A percentile compares a stretch with the other conserved stretches of the same genome.
Evolutionary conservation across 2,113 vertebrate species (phyloP).

Genomic region (Nymphicus hollandicus): DNA sequence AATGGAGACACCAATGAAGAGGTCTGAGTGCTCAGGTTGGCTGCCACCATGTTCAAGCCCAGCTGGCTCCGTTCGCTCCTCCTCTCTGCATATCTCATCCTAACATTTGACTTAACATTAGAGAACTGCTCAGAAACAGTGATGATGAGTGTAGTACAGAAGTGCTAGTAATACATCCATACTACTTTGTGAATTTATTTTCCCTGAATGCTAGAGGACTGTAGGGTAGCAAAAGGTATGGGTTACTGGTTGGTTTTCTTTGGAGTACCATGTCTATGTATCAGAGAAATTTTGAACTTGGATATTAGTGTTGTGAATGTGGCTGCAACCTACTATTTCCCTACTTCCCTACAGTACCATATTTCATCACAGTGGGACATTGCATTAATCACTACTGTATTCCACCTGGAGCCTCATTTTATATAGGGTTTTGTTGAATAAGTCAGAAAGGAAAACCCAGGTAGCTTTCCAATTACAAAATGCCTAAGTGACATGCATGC

Average conservation of each 20-base stretch:
- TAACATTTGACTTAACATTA: not conserved
- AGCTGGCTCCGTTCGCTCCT: not conserved
- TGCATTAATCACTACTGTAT: conserved; percentile 14
- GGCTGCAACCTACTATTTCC: not conserved
- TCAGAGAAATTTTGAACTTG: conserved; percentile 2
- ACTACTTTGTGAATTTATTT: not conserved
- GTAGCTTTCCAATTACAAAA: conserved; percentile 13
- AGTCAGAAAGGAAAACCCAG: conserved; percentile 23
- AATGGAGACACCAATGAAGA: accelerated
- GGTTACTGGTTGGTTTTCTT: not conserved
- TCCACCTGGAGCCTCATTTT: conserved; percentile 33
- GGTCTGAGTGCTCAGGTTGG: not conserved
- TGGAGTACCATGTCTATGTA: not conserved
- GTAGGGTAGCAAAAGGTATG: not conserved
- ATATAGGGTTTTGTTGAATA: not conserved
- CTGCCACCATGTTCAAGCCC: not conserved
- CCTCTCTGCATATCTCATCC: not conserved
- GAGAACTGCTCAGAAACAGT: not conserved
- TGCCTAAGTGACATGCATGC: not conserved
- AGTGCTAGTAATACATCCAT: not conserved
- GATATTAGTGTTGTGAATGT: not conserved
- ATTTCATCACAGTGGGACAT: not conserved
- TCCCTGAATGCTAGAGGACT: not conserved
- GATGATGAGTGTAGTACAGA: not conserved
- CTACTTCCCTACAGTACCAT: not conserved